Evolutionary conservation across 2,797 vertebrate species (phyloP), one percentile per base, ranked within the genome.

Genomic region (Setipinna tenuifilis): DNA sequence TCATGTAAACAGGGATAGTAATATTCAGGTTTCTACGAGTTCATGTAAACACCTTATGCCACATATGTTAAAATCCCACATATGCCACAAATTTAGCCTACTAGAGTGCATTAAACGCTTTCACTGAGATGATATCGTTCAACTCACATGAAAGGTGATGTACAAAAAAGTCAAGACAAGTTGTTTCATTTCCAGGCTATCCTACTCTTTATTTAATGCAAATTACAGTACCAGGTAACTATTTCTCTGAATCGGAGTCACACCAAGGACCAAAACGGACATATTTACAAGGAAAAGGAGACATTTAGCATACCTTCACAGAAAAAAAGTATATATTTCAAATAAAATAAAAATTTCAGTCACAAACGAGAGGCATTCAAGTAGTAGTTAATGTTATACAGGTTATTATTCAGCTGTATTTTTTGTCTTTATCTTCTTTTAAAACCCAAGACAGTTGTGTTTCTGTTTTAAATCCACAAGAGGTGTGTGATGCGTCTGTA

Each of bases 171-270:
- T 44, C 31, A 44, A 21, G 71, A 78, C 31, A 75, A 23, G 21
- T 82, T 88, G 95, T 95, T 17, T 97, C 95, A 97, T 98, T 97
- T 98, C 97, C 97, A 99, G 97, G 97, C 98, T 99, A 99, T 97
- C 97, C 98, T 99, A 99, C 97, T 96, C 97, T 99, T 99, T 99
- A 99, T 99, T 99, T 98, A 99, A 99, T 99, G 98, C 97, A 99
- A 99, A 99, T 98, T 98, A 99, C 98, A 99, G 98, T 98, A 98
- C 97, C 98, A 98, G 98, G 97, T 98, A 98, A 98, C 98, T 99
- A 98, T 98, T 97, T 98, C 95, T 97, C 95, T 95, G 97, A 97
- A 96, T 90, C 95, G 93, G 95, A 96, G 96, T 97, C 95, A 97
- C 96, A 97, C 95, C 88, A 87, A 95, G 98, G 97, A 99, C 98